These are phyloP conservation scores for Arizona elegans DNA, from an alignment of 2,113 vertebrate species.

Conservation along the genomic window DNA sequence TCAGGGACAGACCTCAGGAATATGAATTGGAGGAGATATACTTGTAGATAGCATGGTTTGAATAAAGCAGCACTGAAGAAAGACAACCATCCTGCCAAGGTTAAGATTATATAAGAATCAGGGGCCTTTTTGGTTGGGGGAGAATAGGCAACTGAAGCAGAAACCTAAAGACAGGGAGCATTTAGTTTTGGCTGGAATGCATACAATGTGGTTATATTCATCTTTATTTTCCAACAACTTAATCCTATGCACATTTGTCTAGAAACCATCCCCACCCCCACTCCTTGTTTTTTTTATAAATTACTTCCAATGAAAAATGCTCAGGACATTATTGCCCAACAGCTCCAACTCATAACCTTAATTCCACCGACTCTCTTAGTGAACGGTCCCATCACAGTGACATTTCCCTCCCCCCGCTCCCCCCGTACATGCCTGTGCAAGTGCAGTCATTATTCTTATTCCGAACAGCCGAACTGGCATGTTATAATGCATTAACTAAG, in stretches of 20 bases:
- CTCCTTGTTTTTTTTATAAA: neutral
- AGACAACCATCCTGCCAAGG: no score
- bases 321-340: neutral
- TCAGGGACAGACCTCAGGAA: neutral
- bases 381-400: neutral
- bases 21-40: neutral
- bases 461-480: neutral
- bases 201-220: no score
- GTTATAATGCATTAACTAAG: slow-evolving; percentile 23
- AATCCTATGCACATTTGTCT: neutral
- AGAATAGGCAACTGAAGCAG: neutral
- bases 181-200: neutral
- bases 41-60: neutral
- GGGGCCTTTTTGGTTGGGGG: neutral
- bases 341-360: neutral
- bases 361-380: neutral
- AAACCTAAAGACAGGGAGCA: neutral
- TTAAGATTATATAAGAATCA: neutral
- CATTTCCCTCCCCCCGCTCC: neutral
- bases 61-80: neutral
- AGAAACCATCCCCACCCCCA: no score
- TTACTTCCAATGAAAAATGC: neutral
- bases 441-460: slow-evolving; percentile 10
- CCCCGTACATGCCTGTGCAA: neutral
- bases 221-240: neutral